Conservation (phyloP, 2,888 invertebrate species). For the Hololepta plana region DNA sequence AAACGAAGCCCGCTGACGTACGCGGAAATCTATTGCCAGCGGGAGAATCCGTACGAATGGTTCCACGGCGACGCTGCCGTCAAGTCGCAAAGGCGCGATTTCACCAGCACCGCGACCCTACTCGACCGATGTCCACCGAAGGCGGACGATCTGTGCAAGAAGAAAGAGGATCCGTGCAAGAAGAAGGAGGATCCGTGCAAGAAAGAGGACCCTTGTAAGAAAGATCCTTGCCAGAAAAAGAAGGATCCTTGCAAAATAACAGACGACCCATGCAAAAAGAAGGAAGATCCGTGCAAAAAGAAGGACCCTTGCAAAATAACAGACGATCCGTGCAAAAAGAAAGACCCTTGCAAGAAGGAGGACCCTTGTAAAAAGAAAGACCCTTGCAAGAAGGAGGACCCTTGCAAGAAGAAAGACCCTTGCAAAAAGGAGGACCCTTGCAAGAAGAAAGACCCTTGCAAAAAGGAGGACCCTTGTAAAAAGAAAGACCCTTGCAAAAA, state of each 20-base stretch:
- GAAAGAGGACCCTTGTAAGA: no score
- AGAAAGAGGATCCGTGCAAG: conserved; percentile 9
- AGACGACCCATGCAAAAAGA: conserved; percentile 2
- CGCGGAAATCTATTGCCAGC: no score
- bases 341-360: conserved; percentile 1
- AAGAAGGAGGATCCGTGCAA: conserved; percentile 8
- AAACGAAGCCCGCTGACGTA: no score
- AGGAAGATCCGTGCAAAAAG: conserved; percentile 4
- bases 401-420: conserved; percentile 5
- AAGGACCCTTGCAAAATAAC: no score
- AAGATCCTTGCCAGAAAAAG: conserved; percentile 5
- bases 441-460: conserved; percentile 3
- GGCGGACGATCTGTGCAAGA: not conserved
- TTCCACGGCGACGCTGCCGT: no score
- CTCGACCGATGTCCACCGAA: no score
- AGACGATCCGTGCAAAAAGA: not conserved
- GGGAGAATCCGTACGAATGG: no score
- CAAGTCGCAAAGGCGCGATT: no score
- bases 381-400: conserved; percentile 5
- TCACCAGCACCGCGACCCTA: no score
- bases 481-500: conserved; percentile 6
- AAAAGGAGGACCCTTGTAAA: not conserved
- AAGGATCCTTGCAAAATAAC: conserved; percentile 5
- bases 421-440: conserved; percentile 4
- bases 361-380: conserved; percentile 9